Evolutionary conservation across 1,140 invertebrate species (phyloP).

Genomic region (Bombus huntii): DNA sequence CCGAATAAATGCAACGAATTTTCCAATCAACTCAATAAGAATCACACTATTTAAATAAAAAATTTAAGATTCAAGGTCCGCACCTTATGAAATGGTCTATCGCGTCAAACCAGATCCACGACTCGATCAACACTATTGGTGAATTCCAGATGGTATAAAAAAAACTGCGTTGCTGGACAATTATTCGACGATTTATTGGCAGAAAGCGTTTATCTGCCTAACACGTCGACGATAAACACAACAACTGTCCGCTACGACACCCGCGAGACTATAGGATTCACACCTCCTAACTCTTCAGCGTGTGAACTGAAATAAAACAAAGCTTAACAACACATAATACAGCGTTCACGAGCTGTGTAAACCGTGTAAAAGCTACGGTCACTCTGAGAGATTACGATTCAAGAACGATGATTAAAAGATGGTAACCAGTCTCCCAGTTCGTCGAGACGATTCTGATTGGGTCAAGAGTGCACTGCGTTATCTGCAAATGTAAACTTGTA

Average conservation of each 20-base stretch:
- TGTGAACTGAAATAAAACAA: slow-evolving; percentile 5
- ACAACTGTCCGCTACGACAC: neutral
- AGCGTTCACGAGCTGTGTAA: neutral
- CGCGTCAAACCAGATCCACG: too few species aligned
- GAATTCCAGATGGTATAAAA: neutral
- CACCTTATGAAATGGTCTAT: neutral
- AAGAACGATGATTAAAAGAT: too few species aligned
- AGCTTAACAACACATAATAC: neutral
- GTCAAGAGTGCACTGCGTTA: slow-evolving; percentile 40
- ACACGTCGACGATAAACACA: neutral
- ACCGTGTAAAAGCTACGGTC: neutral
- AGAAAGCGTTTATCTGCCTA: neutral
- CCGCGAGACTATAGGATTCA: neutral
- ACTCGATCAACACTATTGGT: too few species aligned
- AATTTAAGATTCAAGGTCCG: neutral
- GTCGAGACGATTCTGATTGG: slow-evolving; percentile 5
- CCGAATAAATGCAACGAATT: too few species aligned
- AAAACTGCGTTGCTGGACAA: neutral
- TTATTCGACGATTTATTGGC: slow-evolving; percentile 30
- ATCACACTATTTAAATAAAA: too few species aligned
- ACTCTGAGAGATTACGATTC: neutral
- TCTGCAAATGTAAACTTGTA: neutral
- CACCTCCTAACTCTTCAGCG: neutral
- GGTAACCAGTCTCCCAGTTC: neutral
- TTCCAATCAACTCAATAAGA: too few species aligned